A percentile compares a stretch with the other conserved stretches of the same genome.
Conservation (phyloP, 1,140 invertebrate genomes). For the Micrasema longulum region DNA sequence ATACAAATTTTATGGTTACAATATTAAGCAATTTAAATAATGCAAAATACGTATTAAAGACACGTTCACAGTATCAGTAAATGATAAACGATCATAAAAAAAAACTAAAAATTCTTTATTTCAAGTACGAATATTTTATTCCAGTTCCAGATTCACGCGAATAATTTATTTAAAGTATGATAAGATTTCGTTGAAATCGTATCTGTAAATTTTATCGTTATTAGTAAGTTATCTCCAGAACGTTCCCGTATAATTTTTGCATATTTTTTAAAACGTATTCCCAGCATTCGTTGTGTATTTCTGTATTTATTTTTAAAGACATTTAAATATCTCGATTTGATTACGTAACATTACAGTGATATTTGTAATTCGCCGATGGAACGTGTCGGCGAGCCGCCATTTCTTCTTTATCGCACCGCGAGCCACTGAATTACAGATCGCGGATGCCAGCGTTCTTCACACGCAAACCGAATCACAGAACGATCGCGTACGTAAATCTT, state of each 20-base stretch:
- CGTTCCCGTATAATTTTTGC: conserved; percentile 5
- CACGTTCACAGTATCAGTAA: too few species aligned
- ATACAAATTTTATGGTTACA: too few species aligned
- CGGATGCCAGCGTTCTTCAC: conserved; percentile 1
- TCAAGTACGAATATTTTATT: too few species aligned
- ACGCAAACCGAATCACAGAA: neutral
- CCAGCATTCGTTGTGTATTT: neutral
- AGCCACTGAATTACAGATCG: conserved; percentile 26
- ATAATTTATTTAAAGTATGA: conserved; percentile 16
- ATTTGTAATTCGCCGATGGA: conserved; percentile 36
- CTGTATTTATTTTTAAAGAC: conserved; percentile 32
- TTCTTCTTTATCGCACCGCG: conserved; percentile 29
- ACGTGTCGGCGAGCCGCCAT: conserved; percentile 35
- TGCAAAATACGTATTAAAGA: too few species aligned
- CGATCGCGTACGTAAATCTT: neutral
- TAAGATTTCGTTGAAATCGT: neutral
- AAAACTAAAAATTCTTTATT: too few species aligned
- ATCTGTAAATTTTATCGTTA: conserved; percentile 17
- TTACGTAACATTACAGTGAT: conserved; percentile 30
- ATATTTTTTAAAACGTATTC: conserved; percentile 21
- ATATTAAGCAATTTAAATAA: too few species aligned
- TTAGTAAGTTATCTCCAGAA: conserved; percentile 13
- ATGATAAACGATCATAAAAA: too few species aligned
- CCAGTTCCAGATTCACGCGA: neutral
- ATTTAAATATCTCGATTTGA: conserved; percentile 25